These are phyloP conservation scores for Heloderma charlesbogerti DNA, from an alignment of 2,113 vertebrate genomes.

Conservation along the genomic window DNA sequence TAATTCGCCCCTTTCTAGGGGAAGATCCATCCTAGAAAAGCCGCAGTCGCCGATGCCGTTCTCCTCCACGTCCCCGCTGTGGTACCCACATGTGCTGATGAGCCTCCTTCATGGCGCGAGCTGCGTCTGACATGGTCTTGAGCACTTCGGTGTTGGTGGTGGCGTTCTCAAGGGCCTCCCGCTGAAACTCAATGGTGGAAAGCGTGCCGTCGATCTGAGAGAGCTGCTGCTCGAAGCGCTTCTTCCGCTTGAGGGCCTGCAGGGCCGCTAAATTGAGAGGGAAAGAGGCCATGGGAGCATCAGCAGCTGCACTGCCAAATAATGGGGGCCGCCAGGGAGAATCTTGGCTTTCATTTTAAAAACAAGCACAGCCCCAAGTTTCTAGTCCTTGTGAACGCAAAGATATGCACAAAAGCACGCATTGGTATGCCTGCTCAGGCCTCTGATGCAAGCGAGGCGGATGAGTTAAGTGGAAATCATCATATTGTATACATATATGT, in stretches of 20 bases:
- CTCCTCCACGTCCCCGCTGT: neutral
- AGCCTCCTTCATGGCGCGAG: constrained; percentile 35
- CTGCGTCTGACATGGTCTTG: constrained; percentile 31
- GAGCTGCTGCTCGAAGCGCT: constrained; percentile 26
- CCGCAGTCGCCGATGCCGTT: too few relatives aligned
- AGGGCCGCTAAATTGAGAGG: neutral
- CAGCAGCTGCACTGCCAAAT: neutral
- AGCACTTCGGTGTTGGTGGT: constrained; percentile 41
- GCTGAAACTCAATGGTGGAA: constrained; percentile 33
- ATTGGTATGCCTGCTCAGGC: too few relatives aligned
- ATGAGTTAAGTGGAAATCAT: too few relatives aligned
- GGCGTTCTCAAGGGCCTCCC: constrained; percentile 24
- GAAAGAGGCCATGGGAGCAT: too few relatives aligned
- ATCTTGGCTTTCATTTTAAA: neutral
- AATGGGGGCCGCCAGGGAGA: too few relatives aligned
- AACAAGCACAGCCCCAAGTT: neutral
- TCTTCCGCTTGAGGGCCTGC: constrained; percentile 38
- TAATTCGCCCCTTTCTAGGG: too few relatives aligned
- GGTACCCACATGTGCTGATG: constrained; percentile 29
- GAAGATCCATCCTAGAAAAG: too few relatives aligned
- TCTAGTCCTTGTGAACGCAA: neutral
- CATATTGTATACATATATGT: too few relatives aligned
- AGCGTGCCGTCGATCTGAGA: neutral
- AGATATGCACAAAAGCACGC: neutral
- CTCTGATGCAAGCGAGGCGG: too few relatives aligned